These are phyloP conservation scores for Zosterops pallidus DNA, from an alignment of 2,113 vertebrate genomes.

Conservation along the genomic window DNA sequence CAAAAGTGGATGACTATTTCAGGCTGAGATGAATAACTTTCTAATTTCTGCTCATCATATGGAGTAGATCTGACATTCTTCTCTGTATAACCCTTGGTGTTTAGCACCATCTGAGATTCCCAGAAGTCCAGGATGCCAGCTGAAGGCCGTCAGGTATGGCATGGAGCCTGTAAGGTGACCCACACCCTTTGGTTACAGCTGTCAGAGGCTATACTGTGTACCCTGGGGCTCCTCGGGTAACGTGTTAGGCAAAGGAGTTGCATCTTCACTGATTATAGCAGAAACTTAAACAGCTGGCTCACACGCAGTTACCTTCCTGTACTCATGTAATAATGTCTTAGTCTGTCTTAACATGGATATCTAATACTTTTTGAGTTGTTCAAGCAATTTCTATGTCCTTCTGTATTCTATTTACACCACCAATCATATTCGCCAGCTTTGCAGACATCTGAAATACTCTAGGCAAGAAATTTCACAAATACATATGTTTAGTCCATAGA, in stretches of 20 bases:
- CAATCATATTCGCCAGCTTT: neutral
- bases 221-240: neutral
- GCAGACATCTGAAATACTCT: neutral
- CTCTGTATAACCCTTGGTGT: neutral
- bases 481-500: neutral
- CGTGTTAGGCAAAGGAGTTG: neutral
- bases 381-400: neutral
- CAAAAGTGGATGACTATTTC: neutral
- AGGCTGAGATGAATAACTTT: neutral
- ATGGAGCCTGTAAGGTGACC: neutral
- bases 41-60: neutral
- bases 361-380: neutral
- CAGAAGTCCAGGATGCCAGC: neutral
- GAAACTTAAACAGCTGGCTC: neutral
- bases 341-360: neutral
- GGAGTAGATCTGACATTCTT: neutral
- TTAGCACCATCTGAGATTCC: neutral
- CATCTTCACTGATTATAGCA: neutral
- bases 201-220: fast-evolving
- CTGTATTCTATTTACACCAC: neutral
- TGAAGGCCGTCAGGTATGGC: neutral
- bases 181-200: neutral
- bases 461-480: neutral
- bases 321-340: neutral
- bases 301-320: neutral